Conservation (phyloP, 2,888 invertebrate genomes). For the Leptopilina drosophilae region DNA sequence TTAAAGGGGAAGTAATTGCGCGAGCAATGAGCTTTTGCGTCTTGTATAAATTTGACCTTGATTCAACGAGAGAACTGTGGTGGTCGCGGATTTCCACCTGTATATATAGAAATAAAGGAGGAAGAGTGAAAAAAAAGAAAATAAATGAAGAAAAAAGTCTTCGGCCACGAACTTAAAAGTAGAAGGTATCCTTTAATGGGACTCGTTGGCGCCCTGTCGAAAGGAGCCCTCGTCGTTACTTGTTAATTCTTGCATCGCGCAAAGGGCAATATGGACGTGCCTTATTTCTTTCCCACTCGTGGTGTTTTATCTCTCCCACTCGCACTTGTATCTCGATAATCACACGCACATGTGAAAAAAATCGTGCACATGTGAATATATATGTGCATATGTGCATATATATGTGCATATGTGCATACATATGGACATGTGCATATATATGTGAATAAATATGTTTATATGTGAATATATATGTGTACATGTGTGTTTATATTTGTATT, state of each 20-base stretch:
- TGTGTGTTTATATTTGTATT: too few species aligned
- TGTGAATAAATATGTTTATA: too few species aligned
- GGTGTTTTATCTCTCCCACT: neutral
- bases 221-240: slow-evolving; percentile 62
- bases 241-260: slow-evolving; percentile 62
- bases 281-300: neutral
- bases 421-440: too few species aligned
- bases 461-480: too few species aligned
- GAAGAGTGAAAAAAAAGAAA: neutral
- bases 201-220: slow-evolving; percentile 65
- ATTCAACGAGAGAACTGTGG: neutral
- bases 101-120: neutral
- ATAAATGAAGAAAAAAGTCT: neutral
- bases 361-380: too few species aligned
- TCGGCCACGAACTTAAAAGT: slow-evolving; percentile 14
- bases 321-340: slow-evolving; percentile 5
- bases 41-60: slow-evolving; percentile 34
- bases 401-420: too few species aligned
- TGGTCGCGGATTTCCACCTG: slow-evolving; percentile 34
- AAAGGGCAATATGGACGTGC: slow-evolving; percentile 43
- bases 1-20: slow-evolving; percentile 18
- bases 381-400: too few species aligned
- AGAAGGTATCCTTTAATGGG: slow-evolving; percentile 64
- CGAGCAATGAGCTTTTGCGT: slow-evolving; percentile 13
- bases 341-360: neutral